A percentile compares a stretch with the other conserved stretches of the same genome.
Evolutionary conservation across 2,113 vertebrate genomes (phyloP).

Genomic region (Cyanoramphus novaezelandiae): DNA sequence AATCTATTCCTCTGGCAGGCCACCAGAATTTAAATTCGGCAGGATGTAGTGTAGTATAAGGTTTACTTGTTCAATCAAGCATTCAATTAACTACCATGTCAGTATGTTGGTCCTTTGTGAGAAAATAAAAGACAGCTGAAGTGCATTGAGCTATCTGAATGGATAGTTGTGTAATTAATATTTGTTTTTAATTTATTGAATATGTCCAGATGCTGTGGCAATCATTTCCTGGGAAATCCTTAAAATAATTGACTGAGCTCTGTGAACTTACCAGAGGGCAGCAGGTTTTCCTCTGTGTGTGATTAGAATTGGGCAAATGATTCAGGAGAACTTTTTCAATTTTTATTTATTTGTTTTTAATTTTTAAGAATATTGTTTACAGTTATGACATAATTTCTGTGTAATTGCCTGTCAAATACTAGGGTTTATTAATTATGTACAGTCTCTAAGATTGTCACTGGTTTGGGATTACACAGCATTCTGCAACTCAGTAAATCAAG

Average conservation of each 20-base stretch:
- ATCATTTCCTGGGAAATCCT: slow-evolving; percentile 6
- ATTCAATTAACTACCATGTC: slow-evolving; percentile 63
- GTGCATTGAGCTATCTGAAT: slow-evolving; percentile 19
- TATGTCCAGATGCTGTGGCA: slow-evolving; percentile 35
- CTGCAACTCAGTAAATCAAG: not conserved
- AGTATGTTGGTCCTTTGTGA: slow-evolving; percentile 52
- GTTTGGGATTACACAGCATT: not conserved
- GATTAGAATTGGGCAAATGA: not conserved
- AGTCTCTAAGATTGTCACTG: not conserved
- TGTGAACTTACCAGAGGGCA: slow-evolving; percentile 6
- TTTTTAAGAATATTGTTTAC: not conserved
- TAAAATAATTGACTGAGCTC: slow-evolving; percentile 27
- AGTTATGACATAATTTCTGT: not conserved
- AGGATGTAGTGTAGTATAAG: slow-evolving; percentile 16
- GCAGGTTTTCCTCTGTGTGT: not conserved
- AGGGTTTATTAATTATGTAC: not conserved
- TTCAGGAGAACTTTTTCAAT: not conserved
- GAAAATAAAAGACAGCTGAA: slow-evolving; percentile 61
- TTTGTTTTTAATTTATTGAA: slow-evolving; percentile 65
- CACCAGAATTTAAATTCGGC: slow-evolving; percentile 50
- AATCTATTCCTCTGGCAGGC: slow-evolving; percentile 34
- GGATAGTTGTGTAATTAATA: slow-evolving; percentile 60
- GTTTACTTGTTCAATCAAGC: slow-evolving; percentile 64
- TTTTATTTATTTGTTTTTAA: not conserved
- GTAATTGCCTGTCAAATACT: not conserved